Evolutionary conservation across 2,797 vertebrate genomes (phyloP), one percentile per base, ranked within the genome.

Genomic region (Pangasius djambal): DNA sequence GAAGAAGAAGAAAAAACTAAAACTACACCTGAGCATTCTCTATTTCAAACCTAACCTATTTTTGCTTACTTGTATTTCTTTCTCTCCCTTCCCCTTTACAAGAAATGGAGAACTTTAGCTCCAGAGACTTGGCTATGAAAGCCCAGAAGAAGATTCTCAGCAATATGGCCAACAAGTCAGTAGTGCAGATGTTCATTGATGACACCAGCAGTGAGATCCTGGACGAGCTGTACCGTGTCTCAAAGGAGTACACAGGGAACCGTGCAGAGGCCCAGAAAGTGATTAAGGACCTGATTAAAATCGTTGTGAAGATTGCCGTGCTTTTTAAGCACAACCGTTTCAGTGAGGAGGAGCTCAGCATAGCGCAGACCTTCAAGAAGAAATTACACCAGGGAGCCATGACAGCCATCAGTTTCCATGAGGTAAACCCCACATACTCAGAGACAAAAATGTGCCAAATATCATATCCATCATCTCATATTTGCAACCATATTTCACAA

Each of bases 111-210:
- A 16, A 94, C 37, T 98, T 98, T 94, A 98, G 93, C 92, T 97
- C 98, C 70, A 98, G 97, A 93, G 97, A 96, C 85, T 95, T 98
- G 94, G 97, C 97, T 83, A 70, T 98, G 91, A 97, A 96, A 89
- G 97, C 95, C 0, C 97, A 98, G 95, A 98, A 98, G 94, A 98
- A 98, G 93, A 94, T 98, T 48, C 95, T 98, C 86, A 98, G 97
- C 93, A 94, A 93, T 88, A 97, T 98, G 97, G 98, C 97, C 31
- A 97, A 84, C 88, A 97, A 97, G 70, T 96, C 96, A 18, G 96
- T 97, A 12, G 96, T 95, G 52, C 96, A 98, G 37, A 96, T 97
- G 95, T 97, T 98, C 92, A 97, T 98, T 0, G 98, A 98, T 2
- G 97, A 98, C 92, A 97, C 97, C 77, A 97, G 95, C 93, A 97